Evolutionary conservation across 2,888 invertebrate genomes (phyloP).

Genomic region (Calephelis perditalis): DNA sequence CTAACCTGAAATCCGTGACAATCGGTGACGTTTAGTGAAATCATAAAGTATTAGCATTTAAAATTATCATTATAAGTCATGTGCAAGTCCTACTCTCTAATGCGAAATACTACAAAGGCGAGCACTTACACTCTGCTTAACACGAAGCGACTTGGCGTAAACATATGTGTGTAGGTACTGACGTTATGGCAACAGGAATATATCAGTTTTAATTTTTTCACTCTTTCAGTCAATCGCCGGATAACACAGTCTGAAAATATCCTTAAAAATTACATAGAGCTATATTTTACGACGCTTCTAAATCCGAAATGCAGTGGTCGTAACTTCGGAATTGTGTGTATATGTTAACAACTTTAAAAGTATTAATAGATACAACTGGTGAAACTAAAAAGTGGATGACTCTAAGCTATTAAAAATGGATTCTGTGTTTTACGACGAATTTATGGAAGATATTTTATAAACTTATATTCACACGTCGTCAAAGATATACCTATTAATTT

Average conservation of each 20-base stretch:
- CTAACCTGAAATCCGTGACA: too few species aligned
- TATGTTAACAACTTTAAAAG: conserved; percentile 5
- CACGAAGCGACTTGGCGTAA: not conserved
- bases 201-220: too few species aligned
- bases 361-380: conserved; percentile 1
- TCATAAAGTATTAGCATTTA: too few species aligned
- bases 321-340: conserved; percentile 14
- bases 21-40: too few species aligned
- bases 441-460: not conserved
- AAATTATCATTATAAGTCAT: too few species aligned
- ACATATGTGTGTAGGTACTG: not conserved
- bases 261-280: conserved; percentile 1
- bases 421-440: conserved; percentile 6
- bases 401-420: not conserved
- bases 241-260: not conserved
- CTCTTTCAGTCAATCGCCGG: too few species aligned
- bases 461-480: not conserved
- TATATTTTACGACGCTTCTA: conserved; percentile 5
- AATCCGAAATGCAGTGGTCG: conserved; percentile 6
- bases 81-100: too few species aligned
- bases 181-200: too few species aligned
- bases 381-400: conserved; percentile 3
- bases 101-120: too few species aligned
- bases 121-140: too few species aligned
- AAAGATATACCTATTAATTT: not conserved